These are phyloP conservation scores for Tipula unca DNA, from an alignment of 2,888 invertebrate genomes.

Conservation along the genomic window DNA sequence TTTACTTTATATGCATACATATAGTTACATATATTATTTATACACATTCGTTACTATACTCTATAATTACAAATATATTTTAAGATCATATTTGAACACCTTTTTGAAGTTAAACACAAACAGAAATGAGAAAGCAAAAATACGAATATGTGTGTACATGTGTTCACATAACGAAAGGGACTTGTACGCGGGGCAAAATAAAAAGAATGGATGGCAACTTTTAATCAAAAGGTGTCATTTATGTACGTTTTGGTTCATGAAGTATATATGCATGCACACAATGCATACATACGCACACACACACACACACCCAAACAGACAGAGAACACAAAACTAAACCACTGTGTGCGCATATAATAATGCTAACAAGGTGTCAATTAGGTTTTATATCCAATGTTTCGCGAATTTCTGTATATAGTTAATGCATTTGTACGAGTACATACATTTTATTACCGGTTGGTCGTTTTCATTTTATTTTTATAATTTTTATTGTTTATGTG, in stretches of 20 bases:
- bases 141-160: not conserved
- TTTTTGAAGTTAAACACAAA: not conserved
- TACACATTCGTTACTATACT: not conserved
- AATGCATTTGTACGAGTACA: not conserved
- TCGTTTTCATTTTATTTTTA: not conserved
- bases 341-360: not conserved
- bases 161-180: not conserved
- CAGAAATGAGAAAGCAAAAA: no score
- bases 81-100: not conserved
- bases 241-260: not conserved
- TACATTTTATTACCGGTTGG: not conserved
- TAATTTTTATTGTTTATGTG: not conserved
- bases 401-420: not conserved
- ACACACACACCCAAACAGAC: not conserved
- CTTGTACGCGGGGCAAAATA: not conserved
- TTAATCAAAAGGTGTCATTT: constrained; percentile 4
- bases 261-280: not conserved
- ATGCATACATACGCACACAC: not conserved
- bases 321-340: not conserved
- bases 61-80: not conserved
- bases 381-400: not conserved
- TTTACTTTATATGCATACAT: not conserved
- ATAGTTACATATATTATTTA: no score
- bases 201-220: not conserved
- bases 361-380: constrained; percentile 1